A percentile compares a stretch with the other conserved stretches of the same genome.
Evolutionary conservation across 92 coral and sea anemone genomes (phyloP).

Genomic region (Palythoa grandiflora): DNA sequence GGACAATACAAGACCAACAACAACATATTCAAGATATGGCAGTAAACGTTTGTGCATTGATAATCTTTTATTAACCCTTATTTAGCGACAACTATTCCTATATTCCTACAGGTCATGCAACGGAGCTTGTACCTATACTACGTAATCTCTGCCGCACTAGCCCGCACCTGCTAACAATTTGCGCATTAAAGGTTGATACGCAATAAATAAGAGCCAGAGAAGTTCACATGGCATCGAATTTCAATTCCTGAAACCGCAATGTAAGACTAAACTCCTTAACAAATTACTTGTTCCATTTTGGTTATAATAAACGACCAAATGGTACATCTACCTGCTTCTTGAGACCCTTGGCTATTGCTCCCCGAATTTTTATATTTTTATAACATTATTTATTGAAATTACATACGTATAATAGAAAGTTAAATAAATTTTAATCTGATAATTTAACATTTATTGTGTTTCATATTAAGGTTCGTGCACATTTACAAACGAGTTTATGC

Average conservation of each 20-base stretch:
- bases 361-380: not conserved
- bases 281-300: not conserved
- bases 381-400: not conserved
- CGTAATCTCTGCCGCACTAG: not conserved
- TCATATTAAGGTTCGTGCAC: not conserved
- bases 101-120: not conserved
- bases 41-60: not conserved
- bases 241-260: not conserved
- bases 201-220: not conserved
- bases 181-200: not conserved
- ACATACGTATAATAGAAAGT: not conserved
- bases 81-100: not conserved
- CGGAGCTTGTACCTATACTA: not conserved
- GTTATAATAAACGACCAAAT: not conserved
- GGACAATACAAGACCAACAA: not conserved
- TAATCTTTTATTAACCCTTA: slow-evolving; percentile 16
- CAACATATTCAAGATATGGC: not conserved
- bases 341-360: not conserved
- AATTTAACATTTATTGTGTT: not conserved
- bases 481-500: not conserved
- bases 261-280: not conserved
- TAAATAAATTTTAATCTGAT: not conserved
- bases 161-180: not conserved
- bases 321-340: not conserved
- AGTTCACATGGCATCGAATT: not conserved